phyloP scores from a whole-genome alignment of 2,113 vertebrate genomes.

The Chloroceryle aenea region DNA sequence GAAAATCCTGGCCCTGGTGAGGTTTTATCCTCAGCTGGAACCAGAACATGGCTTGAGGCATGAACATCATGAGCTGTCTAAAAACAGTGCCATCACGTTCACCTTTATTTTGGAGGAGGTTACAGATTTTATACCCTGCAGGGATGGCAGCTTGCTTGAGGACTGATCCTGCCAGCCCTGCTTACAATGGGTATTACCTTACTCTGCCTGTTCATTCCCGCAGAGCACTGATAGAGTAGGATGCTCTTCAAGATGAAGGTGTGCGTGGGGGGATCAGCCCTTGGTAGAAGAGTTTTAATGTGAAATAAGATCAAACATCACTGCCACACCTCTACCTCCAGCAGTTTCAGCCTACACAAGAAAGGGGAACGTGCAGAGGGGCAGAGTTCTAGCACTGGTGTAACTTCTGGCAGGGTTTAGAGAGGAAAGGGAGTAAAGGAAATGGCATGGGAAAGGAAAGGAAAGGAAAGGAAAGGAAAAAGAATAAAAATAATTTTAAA shows the following conservation, averaged over 20 bases:
- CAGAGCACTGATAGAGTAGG: neutral
- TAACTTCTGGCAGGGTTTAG: neutral
- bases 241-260: constrained; percentile 43
- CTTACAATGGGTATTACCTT: neutral
- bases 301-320: constrained; percentile 55
- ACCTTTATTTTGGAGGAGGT: constrained; percentile 18
- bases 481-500: no score
- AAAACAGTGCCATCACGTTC: neutral
- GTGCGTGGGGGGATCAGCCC: constrained; percentile 52
- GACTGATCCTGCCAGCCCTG: neutral
- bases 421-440: neutral
- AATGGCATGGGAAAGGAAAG: no score
- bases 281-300: neutral
- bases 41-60: neutral
- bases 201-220: constrained; percentile 4
- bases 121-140: neutral
- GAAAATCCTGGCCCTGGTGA: neutral
- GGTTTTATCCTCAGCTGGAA: neutral
- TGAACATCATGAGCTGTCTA: neutral
- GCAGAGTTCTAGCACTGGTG: neutral
- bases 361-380: constrained; percentile 32
- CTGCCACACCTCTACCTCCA: constrained; percentile 50
- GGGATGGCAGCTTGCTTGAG: neutral
- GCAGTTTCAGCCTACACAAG: constrained; percentile 41
- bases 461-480: neutral